A percentile compares a stretch with the other conserved stretches of the same genome.
These are phyloP conservation scores for Oceanodroma tethys DNA, from an alignment of 2,113 vertebrate species.

Conservation along the genomic window DNA sequence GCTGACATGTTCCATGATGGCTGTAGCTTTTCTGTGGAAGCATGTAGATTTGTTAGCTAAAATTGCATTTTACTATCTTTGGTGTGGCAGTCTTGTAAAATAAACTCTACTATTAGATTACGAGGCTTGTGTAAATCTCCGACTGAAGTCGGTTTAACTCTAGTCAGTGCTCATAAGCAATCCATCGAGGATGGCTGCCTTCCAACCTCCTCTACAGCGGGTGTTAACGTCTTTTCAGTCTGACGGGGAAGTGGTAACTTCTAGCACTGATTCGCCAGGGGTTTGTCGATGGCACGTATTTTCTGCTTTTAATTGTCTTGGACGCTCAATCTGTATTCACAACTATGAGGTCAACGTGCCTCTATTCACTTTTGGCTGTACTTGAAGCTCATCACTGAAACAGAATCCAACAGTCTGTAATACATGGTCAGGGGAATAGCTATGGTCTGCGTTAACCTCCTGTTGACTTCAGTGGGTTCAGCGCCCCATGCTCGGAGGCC, in stretches of 20 bases:
- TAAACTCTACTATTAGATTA: slow-evolving; percentile 57
- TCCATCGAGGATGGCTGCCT: slow-evolving; percentile 20
- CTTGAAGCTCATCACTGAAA: slow-evolving; percentile 47
- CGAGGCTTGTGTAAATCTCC: slow-evolving; percentile 55
- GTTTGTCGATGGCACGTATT: not conserved
- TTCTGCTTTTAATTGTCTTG: slow-evolving; percentile 58
- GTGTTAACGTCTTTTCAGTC: not conserved
- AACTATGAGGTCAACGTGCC: slow-evolving; percentile 56
- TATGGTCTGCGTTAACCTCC: slow-evolving; percentile 7
- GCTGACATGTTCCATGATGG: not conserved
- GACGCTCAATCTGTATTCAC: not conserved
- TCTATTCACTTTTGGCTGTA: slow-evolving; percentile 32
- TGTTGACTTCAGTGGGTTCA: not conserved
- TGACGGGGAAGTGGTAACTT: not conserved
- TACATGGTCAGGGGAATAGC: not conserved
- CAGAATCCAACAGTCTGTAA: not conserved
- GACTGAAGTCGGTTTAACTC: slow-evolving; percentile 40
- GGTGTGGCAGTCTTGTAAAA: slow-evolving; percentile 54
- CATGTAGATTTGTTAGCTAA: slow-evolving; percentile 32
- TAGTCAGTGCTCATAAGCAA: slow-evolving; percentile 25
- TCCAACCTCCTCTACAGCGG: not conserved
- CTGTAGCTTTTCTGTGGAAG: slow-evolving; percentile 20
- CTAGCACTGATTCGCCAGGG: not conserved
- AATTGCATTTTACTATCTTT: slow-evolving; percentile 65
- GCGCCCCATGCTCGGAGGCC: rapidly evolving